Base-by-base conservation (phyloP, 2,113 vertebrate species). In the Xiphorhynchus elegans region DNA sequence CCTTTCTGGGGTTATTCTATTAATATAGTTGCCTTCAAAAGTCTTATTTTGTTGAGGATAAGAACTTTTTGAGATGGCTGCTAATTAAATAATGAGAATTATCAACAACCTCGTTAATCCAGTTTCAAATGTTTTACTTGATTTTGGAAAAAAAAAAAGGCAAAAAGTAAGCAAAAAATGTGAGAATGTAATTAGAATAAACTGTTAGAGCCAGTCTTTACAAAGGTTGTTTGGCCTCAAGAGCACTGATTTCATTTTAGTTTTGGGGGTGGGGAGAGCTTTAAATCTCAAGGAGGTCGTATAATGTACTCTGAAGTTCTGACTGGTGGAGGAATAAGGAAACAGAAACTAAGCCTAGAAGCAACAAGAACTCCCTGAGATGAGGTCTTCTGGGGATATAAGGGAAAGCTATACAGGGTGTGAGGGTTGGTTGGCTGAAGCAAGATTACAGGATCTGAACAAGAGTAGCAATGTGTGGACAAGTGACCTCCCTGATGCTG, bases 11-110 rank as follows among this genome's bases (percentile, higher is more conserved):
- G 0, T 35, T 59, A 59, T 42, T 59, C 23, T 44, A 8, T 24
- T 46, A 20, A 46, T 33, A 46, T 46, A 31, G 24, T 84, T 93
- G 23, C 60, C 74, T 83, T 85, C 40, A 56, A 62, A 89, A 56
- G 6, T 50, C 29, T 47, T 59, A 12, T 31, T 92, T 86, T 80
- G n/a, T 58, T 81, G 21, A 90, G n/a, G 19, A 72, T 23, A 74
- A 79, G 17, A 74, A n/a, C 8, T 79, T 84, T 90, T 53, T 52
- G 47, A 74, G 50, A 67, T 56, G 17, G 46, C 17, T 80, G 44
- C 72, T 82, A 75, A 47, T 60, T 56, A 66, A 78, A 56, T 92
- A 91, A 80, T 55, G 26, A 24, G 18, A 87, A 89, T 89, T 88
- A 90, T 60, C 42, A 83, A 17, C 29, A 53, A 50, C 9, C 11